These are phyloP conservation scores for Heliconius hermathena DNA, from an alignment of 1,140 invertebrate species.

Conservation along the genomic window DNA sequence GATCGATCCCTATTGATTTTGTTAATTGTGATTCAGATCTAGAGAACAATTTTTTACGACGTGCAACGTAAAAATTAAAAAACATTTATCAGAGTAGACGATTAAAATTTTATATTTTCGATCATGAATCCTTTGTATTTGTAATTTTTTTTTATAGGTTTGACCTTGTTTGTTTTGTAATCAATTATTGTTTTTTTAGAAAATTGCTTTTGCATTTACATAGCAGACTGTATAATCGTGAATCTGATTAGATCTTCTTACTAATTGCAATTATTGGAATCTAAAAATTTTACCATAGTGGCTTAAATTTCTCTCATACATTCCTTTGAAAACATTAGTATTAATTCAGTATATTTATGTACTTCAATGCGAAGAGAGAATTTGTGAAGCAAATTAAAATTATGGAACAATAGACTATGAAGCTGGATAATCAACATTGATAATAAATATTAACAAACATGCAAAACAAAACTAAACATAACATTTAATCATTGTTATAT, in stretches of 20 bases:
- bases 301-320: conserved; percentile 37
- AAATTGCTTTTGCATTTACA: conserved; percentile 71
- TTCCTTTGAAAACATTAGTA: conserved; percentile 35
- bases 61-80: neutral
- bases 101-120: conserved; percentile 43
- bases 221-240: conserved; percentile 39
- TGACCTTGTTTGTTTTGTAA: conserved; percentile 66
- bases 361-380: conserved; percentile 45
- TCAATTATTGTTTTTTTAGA: conserved; percentile 51
- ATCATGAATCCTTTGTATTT: conserved; percentile 61
- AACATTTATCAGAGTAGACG: conserved; percentile 25
- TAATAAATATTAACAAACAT: neutral
- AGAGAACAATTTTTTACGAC: conserved; percentile 46
- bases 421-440: neutral
- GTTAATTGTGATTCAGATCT: conserved; percentile 66
- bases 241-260: conserved; percentile 38
- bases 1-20: conserved; percentile 45
- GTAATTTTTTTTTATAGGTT: conserved; percentile 60
- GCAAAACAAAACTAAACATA: conserved; percentile 3
- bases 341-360: conserved; percentile 17
- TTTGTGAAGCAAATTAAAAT: neutral
- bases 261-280: conserved; percentile 10
- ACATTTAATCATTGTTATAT: conserved; percentile 8
- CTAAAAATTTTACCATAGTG: conserved; percentile 25
- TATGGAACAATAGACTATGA: neutral